Base-by-base conservation (phyloP, 2,113 vertebrate species). In the Rhizomys pruinosus region DNA sequence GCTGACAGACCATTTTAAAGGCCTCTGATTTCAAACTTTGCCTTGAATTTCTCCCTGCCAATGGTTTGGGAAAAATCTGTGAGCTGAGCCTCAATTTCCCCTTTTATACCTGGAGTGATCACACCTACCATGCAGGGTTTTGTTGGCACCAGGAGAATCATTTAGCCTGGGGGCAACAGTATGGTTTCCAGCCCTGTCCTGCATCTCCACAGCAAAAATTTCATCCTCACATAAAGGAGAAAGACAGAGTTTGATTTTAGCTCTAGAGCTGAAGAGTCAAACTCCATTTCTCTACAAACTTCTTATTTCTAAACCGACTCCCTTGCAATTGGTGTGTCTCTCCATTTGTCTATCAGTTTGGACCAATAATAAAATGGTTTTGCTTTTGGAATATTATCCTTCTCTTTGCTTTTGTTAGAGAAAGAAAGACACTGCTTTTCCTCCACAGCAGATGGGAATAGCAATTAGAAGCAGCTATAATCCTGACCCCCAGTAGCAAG, bases 371-470 rank as follows among this genome's bases (percentile, higher is more conserved):
- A 55, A 95, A 73, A n/a, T 85, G 47, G 0, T 64, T 29, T 92
- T 85, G 32, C 23, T 89, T 82, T 84, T 64, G 25, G 16, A 3
- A 42, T 72, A 66, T 86, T 90, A 20, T 55, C 63, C 80, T 61
- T 92, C 34, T 23, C 76, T 85, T 66, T 84, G 16, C 32, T 55
- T 84, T 94, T 57, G 34, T 89, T n/a, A 59, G 94, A 89, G 80
- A 79, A 72, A 95, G 47, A 72, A 93, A 91, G 55, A 84, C 23
- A 23, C 61, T 66, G 91, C 47, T 79, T 77, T n/a, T 94, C 93
- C 57, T 74, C 64, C 44, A 57, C 20, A 90, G 29, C 47, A 93
- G 79, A 59, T 61, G 76, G 76, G 25, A 94, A 80, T 77, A 84
- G 4, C 64, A 92, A n/a, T 92, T 92, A 90, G 71, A 90, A 44